These are phyloP conservation scores for Danio choprae DNA, from an alignment of 2,797 vertebrate genomes.

Conservation along the genomic window DNA sequence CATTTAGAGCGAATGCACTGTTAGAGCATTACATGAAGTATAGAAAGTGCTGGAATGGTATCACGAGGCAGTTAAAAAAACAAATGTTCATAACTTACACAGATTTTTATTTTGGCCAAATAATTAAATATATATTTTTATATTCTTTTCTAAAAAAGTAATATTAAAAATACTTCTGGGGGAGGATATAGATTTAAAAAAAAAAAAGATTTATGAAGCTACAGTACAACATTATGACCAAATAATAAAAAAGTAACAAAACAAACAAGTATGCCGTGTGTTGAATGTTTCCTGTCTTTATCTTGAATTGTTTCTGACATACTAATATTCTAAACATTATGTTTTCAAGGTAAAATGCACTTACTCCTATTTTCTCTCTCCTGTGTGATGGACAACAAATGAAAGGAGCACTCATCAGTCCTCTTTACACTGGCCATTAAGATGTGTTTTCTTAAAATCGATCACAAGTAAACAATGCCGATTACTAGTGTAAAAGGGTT, in stretches of 20 bases:
- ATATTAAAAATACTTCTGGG: constrained; percentile 74
- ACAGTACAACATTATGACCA: constrained; percentile 54
- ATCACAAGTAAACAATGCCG: no score
- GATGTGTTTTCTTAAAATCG: no score
- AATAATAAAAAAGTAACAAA: background rate
- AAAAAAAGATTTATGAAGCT: constrained; percentile 58
- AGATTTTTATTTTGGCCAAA: constrained; percentile 66
- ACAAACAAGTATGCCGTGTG: constrained; percentile 8
- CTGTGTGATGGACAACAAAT: background rate
- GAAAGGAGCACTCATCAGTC: background rate
- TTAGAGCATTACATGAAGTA: constrained; percentile 81
- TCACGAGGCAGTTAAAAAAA: constrained; percentile 71
- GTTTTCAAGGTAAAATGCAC: background rate
- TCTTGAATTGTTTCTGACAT: background rate
- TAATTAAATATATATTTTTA: constrained; percentile 61
- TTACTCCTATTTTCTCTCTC: no score
- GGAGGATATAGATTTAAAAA: constrained; percentile 11
- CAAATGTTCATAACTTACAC: constrained; percentile 55
- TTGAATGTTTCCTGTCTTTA: background rate
- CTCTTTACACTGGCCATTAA: no score
- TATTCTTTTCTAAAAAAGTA: constrained; percentile 64
- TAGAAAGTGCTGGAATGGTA: constrained; percentile 74
- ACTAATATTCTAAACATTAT: constrained; percentile 14
- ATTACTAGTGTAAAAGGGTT: no score
- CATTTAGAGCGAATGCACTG: constrained; percentile 67